Conservation (phyloP, 1,140 invertebrate species). For the Stenopsyche tienmushanensis region DNA sequence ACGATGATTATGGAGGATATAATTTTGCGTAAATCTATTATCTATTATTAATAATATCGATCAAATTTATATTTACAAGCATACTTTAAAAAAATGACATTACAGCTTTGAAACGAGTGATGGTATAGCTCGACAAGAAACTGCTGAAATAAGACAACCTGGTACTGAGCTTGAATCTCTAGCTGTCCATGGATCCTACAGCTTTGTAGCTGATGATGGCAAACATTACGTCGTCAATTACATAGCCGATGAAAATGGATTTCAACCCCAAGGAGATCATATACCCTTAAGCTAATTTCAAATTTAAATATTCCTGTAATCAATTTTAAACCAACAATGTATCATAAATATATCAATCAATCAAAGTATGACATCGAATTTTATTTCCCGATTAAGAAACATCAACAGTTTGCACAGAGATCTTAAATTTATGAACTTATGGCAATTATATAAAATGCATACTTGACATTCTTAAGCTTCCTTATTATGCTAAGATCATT, state of each 20-base stretch:
- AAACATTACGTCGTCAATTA: slow-evolving; percentile 63
- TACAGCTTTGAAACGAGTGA: slow-evolving; percentile 67
- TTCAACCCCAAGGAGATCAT: slow-evolving; percentile 55
- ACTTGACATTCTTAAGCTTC: no score
- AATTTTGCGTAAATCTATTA: slow-evolving; percentile 32
- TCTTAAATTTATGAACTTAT: no score
- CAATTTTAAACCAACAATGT: no score
- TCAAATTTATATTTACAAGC: neutral
- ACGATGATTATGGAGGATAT: slow-evolving; percentile 49
- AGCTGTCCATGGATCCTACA: slow-evolving; percentile 64
- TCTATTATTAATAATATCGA: neutral
- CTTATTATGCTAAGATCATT: no score
- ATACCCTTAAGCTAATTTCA: slow-evolving; percentile 9
- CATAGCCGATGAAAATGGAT: slow-evolving; percentile 74
- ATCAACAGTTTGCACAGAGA: no score
- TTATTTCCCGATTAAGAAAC: no score
- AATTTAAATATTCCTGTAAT: no score
- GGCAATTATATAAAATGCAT: no score
- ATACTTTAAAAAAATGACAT: slow-evolving; percentile 17
- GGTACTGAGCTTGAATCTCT: slow-evolving; percentile 60
- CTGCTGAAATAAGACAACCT: slow-evolving; percentile 59
- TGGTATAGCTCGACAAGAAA: slow-evolving; percentile 63
- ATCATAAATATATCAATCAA: no score
- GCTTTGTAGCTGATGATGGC: slow-evolving; percentile 67
- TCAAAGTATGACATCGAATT: no score